Percentiles rank a stretch among this genome's conserved stretches.
These are phyloP conservation scores for Larimichthys crocea DNA, from an alignment of 2,113 vertebrate genomes.

Conservation along the genomic window DNA sequence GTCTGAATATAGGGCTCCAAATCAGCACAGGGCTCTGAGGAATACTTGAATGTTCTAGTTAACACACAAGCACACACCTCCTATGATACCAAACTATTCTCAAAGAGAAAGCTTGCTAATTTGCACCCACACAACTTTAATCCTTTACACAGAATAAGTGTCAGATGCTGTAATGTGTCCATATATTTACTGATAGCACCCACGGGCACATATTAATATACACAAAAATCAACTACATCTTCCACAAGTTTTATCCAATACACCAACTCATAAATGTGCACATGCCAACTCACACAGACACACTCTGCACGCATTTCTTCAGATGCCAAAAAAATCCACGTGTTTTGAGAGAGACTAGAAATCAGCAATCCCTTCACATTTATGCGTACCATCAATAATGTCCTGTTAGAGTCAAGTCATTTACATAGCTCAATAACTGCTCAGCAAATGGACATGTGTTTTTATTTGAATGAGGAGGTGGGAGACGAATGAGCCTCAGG, in stretches of 20 bases:
- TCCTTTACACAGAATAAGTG: conserved; percentile 13
- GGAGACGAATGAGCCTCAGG: conserved; percentile 17
- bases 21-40: conserved; percentile 80
- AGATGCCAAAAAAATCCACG: background rate
- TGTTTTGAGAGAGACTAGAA: conserved; percentile 11
- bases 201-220: background rate
- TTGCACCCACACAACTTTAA: conserved; percentile 28
- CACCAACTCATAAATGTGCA: background rate
- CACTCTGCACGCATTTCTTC: background rate
- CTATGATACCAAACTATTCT: conserved; percentile 39
- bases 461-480: conserved; percentile 40
- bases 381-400: conserved; percentile 39
- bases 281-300: background rate
- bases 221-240: background rate
- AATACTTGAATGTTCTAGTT: conserved; percentile 73
- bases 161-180: background rate
- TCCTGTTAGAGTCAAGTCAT: background rate
- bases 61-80: conserved; percentile 52
- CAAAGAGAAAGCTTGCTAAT: conserved; percentile 30
- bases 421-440: background rate
- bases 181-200: background rate
- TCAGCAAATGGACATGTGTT: conserved; percentile 31
- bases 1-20: conserved; percentile 79
- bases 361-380: conserved; percentile 33
- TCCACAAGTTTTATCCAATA: background rate